phyloP scores from a whole-genome alignment of 2,888 invertebrate genomes.

The Hyles lineata region DNA sequence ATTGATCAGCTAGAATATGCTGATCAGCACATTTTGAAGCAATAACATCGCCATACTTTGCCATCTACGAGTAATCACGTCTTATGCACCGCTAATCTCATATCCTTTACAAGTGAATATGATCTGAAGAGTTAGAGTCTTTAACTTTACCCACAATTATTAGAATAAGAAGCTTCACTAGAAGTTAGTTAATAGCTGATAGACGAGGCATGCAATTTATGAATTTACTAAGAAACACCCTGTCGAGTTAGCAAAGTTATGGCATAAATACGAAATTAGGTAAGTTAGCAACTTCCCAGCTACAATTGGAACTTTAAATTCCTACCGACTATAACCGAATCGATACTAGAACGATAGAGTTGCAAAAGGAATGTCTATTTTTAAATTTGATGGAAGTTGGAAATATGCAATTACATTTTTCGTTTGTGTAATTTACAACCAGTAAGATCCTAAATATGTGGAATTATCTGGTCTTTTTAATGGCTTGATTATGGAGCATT shows the following conservation, averaged over 20 bases:
- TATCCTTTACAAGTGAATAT: no score
- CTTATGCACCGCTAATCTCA: no score
- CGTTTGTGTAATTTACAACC: no score
- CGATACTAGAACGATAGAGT: constrained; percentile 6
- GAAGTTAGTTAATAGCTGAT: not conserved
- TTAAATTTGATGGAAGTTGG: not conserved
- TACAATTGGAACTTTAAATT: constrained; percentile 16
- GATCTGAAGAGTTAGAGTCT: no score
- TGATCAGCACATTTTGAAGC: no score
- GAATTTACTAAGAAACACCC: not conserved
- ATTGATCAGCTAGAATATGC: no score
- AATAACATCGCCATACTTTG: no score
- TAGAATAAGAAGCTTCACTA: no score
- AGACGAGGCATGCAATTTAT: no score
- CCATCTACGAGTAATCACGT: no score
- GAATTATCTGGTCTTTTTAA: not conserved
- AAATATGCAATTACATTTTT: not conserved
- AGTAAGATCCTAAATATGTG: not conserved
- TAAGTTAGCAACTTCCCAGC: not conserved
- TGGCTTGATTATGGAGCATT: no score
- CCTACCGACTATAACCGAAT: not conserved
- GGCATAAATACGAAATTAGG: not conserved
- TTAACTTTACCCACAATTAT: no score
- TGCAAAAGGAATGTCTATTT: not conserved
- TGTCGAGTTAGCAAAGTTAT: not conserved